Conservation (phyloP, 2,113 vertebrate species). For the Carassius carassius region DNA sequence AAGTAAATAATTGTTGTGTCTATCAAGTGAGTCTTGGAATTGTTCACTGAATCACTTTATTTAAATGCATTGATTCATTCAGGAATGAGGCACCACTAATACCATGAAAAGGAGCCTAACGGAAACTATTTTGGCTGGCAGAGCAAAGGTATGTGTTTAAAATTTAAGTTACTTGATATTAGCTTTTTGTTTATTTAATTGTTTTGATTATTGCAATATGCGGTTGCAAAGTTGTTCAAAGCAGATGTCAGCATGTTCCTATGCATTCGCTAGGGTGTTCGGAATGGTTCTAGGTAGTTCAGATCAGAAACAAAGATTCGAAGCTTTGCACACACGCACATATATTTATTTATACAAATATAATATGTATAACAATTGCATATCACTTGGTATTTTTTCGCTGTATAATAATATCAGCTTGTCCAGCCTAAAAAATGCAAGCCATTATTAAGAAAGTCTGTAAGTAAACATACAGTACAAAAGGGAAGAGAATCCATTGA, state of each 20-base stretch:
- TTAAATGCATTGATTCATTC: not conserved
- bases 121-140: not conserved
- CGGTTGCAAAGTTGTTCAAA: too few species aligned
- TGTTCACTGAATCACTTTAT: not conserved
- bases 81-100: not conserved
- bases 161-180: not conserved
- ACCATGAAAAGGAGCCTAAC: not conserved
- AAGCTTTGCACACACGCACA: constrained; percentile 75
- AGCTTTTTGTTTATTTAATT: not conserved
- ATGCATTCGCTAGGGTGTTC: not conserved
- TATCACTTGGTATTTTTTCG: constrained; percentile 73
- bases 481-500: constrained; percentile 57
- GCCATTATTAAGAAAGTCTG: constrained; percentile 70
- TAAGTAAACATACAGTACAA: constrained; percentile 68
- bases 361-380: constrained; percentile 85
- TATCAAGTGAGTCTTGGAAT: not conserved
- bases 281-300: not conserved
- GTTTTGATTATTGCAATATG: not conserved
- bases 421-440: constrained; percentile 72
- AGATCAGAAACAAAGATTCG: constrained; percentile 23
- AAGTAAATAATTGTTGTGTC: not conserved
- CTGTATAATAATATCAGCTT: constrained; percentile 69
- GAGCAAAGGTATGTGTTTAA: not conserved
- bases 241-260: not conserved
- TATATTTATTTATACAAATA: constrained; percentile 85